phyloP scores from a whole-genome alignment of 2,113 vertebrate species.

The pig (Sus scrofa) region T2T-Sscrofa CM000812.6:110427501-110428000 shows the following conservation, averaged over 20 bases:
- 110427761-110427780: background rate
- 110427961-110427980: background rate
- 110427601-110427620: background rate
- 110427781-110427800: background rate
- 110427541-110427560: background rate
- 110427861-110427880: background rate
- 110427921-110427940: background rate
- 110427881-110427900: background rate
- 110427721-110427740: background rate
- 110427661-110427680: background rate
- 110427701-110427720: slow-evolving; percentile 36
- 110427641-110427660: slow-evolving; percentile 61
- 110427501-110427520: background rate
- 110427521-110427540: background rate
- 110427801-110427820: slow-evolving; percentile 17
- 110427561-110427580: background rate
- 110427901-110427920: background rate
- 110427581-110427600: background rate
- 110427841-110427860: background rate
- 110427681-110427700: slow-evolving; percentile 34
- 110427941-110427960: rapidly evolving
- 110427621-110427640: background rate
- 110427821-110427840: slow-evolving; percentile 36
- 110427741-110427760: slow-evolving; percentile 19
- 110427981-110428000: background rate